These are phyloP conservation scores for Hybognathus amarus DNA, from an alignment of 2,797 vertebrate genomes.

Conservation along the genomic window DNA sequence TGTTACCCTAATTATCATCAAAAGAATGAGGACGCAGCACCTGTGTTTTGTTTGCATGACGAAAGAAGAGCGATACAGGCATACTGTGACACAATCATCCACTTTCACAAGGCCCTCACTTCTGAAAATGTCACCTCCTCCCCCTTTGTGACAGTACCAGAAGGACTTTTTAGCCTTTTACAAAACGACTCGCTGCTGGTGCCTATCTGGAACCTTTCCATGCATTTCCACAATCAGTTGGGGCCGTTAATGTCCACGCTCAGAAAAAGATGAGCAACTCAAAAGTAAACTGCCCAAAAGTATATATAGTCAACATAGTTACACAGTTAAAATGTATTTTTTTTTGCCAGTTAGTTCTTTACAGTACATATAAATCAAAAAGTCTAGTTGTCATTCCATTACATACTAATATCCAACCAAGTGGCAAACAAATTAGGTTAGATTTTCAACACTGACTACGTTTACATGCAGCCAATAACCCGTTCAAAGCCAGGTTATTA, in stretches of 20 bases:
- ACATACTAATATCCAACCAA: background rate
- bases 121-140: constrained; percentile 14
- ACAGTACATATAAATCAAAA: background rate
- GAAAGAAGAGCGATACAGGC: constrained; percentile 33
- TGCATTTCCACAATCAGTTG: background rate
- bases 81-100: constrained; percentile 9
- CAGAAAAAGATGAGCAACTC: background rate
- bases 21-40: constrained; percentile 58
- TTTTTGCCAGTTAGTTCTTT: background rate
- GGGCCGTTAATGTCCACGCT: background rate
- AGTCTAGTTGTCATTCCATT: background rate
- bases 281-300: background rate
- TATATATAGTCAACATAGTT: background rate
- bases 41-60: constrained; percentile 63
- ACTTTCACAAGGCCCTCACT: constrained; percentile 21
- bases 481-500: too few relatives aligned
- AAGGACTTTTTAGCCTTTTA: background rate
- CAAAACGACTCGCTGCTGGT: background rate
- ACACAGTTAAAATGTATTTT: background rate
- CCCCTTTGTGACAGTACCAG: background rate
- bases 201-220: background rate
- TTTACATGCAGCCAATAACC: too few relatives aligned
- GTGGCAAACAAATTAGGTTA: background rate
- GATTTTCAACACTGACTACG: background rate
- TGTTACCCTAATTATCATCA: constrained; percentile 68